Evolutionary conservation across 2,113 vertebrate genomes (phyloP).

Genomic region (Ammodytes marinus): DNA sequence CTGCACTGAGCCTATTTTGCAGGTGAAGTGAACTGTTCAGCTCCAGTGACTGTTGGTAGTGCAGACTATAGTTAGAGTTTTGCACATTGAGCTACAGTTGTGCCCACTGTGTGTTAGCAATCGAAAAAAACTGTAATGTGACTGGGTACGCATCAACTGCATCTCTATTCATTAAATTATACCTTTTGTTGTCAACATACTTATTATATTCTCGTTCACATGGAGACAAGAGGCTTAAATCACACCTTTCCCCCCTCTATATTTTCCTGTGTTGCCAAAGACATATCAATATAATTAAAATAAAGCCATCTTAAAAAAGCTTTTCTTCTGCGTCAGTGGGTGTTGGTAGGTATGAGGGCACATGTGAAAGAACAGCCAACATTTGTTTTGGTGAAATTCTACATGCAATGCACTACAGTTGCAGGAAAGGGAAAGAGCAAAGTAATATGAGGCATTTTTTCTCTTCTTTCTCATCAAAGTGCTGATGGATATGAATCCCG

Average conservation of each 20-base stretch:
- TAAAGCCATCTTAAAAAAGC: slow-evolving; percentile 10
- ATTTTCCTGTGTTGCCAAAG: slow-evolving; percentile 18
- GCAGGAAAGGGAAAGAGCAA: not conserved
- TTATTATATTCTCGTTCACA: slow-evolving; percentile 80
- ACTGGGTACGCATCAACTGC: not conserved
- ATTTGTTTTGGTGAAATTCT: not conserved
- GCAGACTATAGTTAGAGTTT: too few relatives aligned
- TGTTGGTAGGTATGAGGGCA: not conserved
- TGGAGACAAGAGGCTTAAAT: slow-evolving; percentile 72
- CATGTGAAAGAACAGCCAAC: not conserved
- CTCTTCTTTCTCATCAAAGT: slow-evolving; percentile 13
- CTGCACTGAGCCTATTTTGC: too few relatives aligned
- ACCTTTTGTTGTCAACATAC: slow-evolving; percentile 50
- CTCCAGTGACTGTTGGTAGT: too few relatives aligned
- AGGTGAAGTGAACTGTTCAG: too few relatives aligned
- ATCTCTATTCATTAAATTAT: slow-evolving; percentile 7
- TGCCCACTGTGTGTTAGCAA: too few relatives aligned
- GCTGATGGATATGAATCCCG: slow-evolving; percentile 11
- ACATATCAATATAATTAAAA: slow-evolving; percentile 41
- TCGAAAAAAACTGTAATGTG: not conserved
- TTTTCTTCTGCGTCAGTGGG: not conserved
- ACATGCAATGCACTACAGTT: not conserved
- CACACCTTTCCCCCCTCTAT: slow-evolving; percentile 26
- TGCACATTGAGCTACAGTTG: too few relatives aligned
- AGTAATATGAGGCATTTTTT: not conserved